phyloP scores from a whole-genome alignment of 2,888 invertebrate species.

The Mythimna lalbum region DNA sequence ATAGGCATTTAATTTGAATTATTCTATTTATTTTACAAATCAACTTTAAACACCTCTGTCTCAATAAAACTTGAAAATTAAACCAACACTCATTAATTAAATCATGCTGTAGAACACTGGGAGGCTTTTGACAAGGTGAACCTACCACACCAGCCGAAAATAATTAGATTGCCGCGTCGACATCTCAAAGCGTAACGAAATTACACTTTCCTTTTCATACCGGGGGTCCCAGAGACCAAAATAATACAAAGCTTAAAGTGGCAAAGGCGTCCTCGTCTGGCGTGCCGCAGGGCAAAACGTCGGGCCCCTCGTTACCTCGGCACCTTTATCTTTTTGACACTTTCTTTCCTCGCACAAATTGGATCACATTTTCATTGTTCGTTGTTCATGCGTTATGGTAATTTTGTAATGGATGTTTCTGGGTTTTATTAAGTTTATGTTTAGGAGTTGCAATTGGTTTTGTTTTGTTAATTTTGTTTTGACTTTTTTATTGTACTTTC shows the following conservation, averaged over 20 bases:
- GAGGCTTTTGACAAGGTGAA: slow-evolving; percentile 88
- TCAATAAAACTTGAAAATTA: slow-evolving; percentile 60
- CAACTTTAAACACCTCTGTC: slow-evolving; percentile 44
- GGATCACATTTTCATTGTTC: slow-evolving; percentile 84
- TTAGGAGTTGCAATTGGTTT: slow-evolving; percentile 52
- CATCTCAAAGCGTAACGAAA: slow-evolving; percentile 90
- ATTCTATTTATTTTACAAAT: slow-evolving; percentile 30
- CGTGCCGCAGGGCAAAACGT: slow-evolving; percentile 79
- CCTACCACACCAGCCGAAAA: slow-evolving; percentile 79
- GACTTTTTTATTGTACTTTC: slow-evolving; percentile 37
- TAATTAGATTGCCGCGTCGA: slow-evolving; percentile 89
- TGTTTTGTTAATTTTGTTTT: slow-evolving; percentile 56
- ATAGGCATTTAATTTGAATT: slow-evolving; percentile 16
- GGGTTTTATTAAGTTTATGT: slow-evolving; percentile 66
- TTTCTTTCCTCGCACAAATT: slow-evolving; percentile 84
- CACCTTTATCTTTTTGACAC: slow-evolving; percentile 85
- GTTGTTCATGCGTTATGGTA: slow-evolving; percentile 78
- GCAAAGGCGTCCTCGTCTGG: slow-evolving; percentile 84
- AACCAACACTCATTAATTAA: slow-evolving; percentile 75
- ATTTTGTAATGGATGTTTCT: slow-evolving; percentile 77
- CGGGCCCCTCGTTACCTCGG: slow-evolving; percentile 80
- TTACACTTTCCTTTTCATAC: slow-evolving; percentile 89
- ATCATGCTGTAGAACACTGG: slow-evolving; percentile 74
- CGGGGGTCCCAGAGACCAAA: slow-evolving; percentile 84
- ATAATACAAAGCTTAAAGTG: slow-evolving; percentile 89